phyloP scores from a whole-genome alignment of 2,888 invertebrate species.

The Xestia xanthographa region DNA sequence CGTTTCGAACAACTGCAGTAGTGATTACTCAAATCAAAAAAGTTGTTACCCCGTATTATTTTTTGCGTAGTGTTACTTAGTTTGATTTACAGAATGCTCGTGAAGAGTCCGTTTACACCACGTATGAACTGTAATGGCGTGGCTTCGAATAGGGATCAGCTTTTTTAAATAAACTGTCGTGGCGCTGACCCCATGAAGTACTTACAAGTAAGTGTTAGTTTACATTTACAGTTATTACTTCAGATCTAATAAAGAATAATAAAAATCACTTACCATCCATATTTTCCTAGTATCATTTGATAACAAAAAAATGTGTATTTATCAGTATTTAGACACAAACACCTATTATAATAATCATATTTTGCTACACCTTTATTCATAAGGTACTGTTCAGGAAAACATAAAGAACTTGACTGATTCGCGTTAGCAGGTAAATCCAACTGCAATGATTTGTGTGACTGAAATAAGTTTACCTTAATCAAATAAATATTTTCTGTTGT shows the following conservation, averaged over 20 bases:
- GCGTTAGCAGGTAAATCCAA: neutral
- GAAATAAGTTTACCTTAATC: neutral
- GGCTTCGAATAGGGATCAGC: too few species aligned
- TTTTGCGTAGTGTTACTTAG: neutral
- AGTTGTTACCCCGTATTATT: rapidly evolving
- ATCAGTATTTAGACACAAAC: neutral
- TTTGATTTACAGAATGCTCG: neutral
- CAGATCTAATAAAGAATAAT: neutral
- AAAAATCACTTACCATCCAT: conserved; percentile 31
- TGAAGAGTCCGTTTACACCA: neutral
- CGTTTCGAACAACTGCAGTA: too few species aligned
- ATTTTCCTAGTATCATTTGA: conserved; percentile 1
- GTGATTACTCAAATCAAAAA: neutral
- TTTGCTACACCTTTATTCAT: conserved; percentile 4
- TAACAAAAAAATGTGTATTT: neutral
- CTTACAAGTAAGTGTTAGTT: neutral
- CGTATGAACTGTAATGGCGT: neutral
- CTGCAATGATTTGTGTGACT: too few species aligned
- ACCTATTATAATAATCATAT: neutral
- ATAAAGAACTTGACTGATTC: neutral
- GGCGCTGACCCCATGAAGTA: too few species aligned
- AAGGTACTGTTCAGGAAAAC: conserved; percentile 13
- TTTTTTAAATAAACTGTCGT: too few species aligned
- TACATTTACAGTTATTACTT: neutral
- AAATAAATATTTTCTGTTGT: neutral